Evolutionary conservation across 2,797 vertebrate genomes (phyloP).

Genomic region (Sus cebifrons): DNA sequence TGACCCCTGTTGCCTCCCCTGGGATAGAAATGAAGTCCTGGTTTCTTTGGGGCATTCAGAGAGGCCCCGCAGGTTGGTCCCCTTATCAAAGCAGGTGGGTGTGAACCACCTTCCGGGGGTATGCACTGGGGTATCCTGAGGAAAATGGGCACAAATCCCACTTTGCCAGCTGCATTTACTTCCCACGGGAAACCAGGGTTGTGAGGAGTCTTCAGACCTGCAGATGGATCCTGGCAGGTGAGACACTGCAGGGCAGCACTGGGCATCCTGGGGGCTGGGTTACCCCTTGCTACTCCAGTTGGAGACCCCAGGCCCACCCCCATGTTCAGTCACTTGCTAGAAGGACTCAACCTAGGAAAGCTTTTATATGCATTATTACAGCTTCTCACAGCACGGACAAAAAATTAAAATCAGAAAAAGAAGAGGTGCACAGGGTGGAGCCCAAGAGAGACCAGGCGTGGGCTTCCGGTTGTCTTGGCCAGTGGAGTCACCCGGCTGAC

Average conservation of each 20-base stretch:
- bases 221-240: fast-evolving
- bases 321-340: fast-evolving
- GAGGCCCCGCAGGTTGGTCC: fast-evolving
- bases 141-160: not conserved
- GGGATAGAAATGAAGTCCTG: not conserved
- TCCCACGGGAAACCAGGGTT: not conserved
- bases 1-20: not conserved
- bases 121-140: no score
- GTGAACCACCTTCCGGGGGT: fast-evolving
- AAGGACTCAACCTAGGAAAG: not conserved
- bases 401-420: not conserved
- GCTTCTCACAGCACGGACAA: not conserved
- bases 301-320: not conserved
- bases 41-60: fast-evolving
- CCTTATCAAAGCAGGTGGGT: not conserved
- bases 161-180: fast-evolving
- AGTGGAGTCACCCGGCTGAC: fast-evolving
- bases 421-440: fast-evolving
- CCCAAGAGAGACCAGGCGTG: fast-evolving
- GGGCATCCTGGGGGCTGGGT: fast-evolving
- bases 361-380: not conserved
- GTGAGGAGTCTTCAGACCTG: not conserved
- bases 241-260: not conserved
- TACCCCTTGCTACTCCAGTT: fast-evolving
- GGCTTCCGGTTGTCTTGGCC: not conserved